These are phyloP conservation scores for Gnatocerus cornutus DNA, from an alignment of 2,888 invertebrate species.

Conservation along the genomic window DNA sequence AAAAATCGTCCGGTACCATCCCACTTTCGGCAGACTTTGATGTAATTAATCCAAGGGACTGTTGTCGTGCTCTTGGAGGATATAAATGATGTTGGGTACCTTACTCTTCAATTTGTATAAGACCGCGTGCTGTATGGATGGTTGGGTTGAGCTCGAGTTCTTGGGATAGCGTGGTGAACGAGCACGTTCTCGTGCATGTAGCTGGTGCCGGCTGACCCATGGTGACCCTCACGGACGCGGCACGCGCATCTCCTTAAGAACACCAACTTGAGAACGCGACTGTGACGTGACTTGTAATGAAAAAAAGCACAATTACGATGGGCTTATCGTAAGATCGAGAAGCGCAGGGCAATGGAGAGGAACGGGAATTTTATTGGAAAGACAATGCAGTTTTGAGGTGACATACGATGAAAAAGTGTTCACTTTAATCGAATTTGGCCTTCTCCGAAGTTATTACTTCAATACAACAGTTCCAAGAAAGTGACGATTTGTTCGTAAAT, in stretches of 20 bases:
- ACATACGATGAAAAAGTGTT: too few species aligned
- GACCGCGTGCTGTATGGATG: constrained; percentile 44
- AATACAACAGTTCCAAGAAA: too few species aligned
- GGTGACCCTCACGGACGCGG: constrained; percentile 60
- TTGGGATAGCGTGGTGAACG: constrained; percentile 30
- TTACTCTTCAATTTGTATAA: constrained; percentile 42
- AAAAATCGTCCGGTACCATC: constrained; percentile 45
- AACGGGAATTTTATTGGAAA: background rate
- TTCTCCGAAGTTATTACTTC: too few species aligned
- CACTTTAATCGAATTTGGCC: too few species aligned
- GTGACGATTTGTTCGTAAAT: too few species aligned
- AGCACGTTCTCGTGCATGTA: constrained; percentile 47
- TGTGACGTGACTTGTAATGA: constrained; percentile 28
- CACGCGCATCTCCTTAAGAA: constrained; percentile 57
- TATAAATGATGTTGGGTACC: constrained; percentile 44
- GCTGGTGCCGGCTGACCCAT: constrained; percentile 58
- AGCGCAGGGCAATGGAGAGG: background rate
- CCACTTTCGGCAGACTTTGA: constrained; percentile 52
- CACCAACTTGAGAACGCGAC: constrained; percentile 23
- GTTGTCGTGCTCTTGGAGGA: constrained; percentile 35
- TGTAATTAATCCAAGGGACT: constrained; percentile 50
- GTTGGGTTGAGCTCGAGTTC: constrained; percentile 10
- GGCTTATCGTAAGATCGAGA: background rate
- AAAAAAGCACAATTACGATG: constrained; percentile 6
- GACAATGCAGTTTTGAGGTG: background rate